Conservation (phyloP, 2,113 vertebrate genomes). For the Caranx melampygus region DNA sequence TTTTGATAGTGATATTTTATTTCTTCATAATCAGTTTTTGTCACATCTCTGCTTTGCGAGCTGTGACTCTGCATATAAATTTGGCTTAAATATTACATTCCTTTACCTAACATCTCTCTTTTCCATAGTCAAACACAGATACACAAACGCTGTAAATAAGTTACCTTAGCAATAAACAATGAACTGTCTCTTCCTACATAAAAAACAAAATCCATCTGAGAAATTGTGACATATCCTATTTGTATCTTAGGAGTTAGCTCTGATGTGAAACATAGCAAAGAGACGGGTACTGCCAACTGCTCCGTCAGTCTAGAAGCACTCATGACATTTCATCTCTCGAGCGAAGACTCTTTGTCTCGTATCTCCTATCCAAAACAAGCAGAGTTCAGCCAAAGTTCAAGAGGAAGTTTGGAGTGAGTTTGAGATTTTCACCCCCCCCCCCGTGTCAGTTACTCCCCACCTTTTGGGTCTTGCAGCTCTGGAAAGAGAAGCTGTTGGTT, state of each 20-base stretch:
- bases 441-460: constrained; percentile 53
- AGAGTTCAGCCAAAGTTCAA: constrained; percentile 75
- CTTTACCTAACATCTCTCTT: not conserved
- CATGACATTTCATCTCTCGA: constrained; percentile 44
- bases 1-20: not conserved
- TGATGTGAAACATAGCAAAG: constrained; percentile 43
- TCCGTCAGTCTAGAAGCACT: constrained; percentile 50
- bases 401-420: constrained; percentile 55
- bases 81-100: not conserved
- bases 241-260: constrained; percentile 33
- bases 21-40: not conserved
- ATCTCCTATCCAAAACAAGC: constrained; percentile 58
- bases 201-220: constrained; percentile 1
- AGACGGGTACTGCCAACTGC: constrained; percentile 39
- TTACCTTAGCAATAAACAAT: too few relatives aligned
- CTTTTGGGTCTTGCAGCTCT: constrained; percentile 37
- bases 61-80: not conserved
- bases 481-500: constrained; percentile 43
- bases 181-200: too few relatives aligned
- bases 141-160: not conserved
- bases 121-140: not conserved
- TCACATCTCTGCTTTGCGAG: not conserved
- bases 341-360: constrained; percentile 44
- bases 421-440: constrained; percentile 15
- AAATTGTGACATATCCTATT: constrained; percentile 20